Evolutionary conservation across 2,113 vertebrate genomes (phyloP), one percentile per base, ranked within the genome.

Genomic region (Elephantulus edwardii): DNA sequence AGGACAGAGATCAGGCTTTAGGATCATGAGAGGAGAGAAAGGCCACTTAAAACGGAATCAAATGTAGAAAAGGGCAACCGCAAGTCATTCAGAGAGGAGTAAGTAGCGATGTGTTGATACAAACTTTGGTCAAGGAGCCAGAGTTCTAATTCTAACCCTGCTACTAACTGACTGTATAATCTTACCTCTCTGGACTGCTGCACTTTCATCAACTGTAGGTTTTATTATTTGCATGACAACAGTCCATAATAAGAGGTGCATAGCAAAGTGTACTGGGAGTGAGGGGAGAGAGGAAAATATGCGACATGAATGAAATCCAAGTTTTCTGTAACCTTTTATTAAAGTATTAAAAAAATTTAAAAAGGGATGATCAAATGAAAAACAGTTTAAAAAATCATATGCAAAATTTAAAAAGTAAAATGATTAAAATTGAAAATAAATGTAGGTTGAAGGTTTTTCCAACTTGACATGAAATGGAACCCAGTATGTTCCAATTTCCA

Each of bases 1-100:
- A 96, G 88, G n/a, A 38, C 81, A 75, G n/a, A 10, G 68, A 78
- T 84, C 52, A 38, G 86, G 92, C 74, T 14, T n/a, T 52, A 13
- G 20, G 71, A 89, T 40, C 8, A 62, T 42, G 52, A 42, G 56
- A 84, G 48, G 86, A 81, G 35, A 84, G 70, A 92, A 17, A 60
- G 30, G 28, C 52, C 8, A 42, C 22, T 8, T 1, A 17, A 48
- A 46, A 78, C 0, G 48, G 70, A 86, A 85, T 22, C 56, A 20
- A 89, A 14, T 40, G 82, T 83, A 50, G 54, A n/a, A 76, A 88
- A 91, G 84, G 19, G 13, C 38, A 70, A 26, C 3, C 26, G 33
- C 33, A 22, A 13, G 72, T 52, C 19, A 77, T 54, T 66, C 40
- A 26, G 58, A 58, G 60, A 48, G 35, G 20, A n/a, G 60, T 2